Percentiles rank a stretch among this genome's conserved stretches.
phyloP scores from a whole-genome alignment of 2,797 vertebrate species.

The Oryzias dopingdopingensis region DNA sequence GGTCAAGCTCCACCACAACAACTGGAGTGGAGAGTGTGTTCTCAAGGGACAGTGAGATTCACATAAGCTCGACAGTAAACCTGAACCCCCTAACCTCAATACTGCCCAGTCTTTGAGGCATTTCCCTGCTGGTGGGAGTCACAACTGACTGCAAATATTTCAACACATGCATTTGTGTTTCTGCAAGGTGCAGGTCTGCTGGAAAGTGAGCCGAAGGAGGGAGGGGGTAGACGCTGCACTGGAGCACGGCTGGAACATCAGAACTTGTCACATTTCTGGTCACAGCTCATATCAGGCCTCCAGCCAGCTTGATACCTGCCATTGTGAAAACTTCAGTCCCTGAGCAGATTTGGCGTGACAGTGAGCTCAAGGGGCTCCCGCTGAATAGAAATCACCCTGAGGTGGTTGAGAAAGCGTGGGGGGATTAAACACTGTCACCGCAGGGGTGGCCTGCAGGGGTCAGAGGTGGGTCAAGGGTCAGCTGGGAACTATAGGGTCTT shows the following conservation, averaged over 20 bases:
- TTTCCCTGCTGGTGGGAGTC: slow-evolving; percentile 9
- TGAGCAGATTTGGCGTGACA: slow-evolving; percentile 55
- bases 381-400: slow-evolving; percentile 58
- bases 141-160: neutral
- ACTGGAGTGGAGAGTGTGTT: slow-evolving; percentile 38
- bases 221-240: slow-evolving; percentile 35
- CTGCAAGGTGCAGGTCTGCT: slow-evolving; percentile 1
- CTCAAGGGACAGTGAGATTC: slow-evolving; percentile 60
- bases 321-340: slow-evolving; percentile 54
- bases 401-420: slow-evolving; percentile 40
- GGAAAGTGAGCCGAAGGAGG: slow-evolving; percentile 4
- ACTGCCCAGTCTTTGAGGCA: slow-evolving; percentile 7
- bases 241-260: slow-evolving; percentile 22
- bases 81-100: slow-evolving; percentile 31
- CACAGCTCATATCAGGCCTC: slow-evolving; percentile 42
- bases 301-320: slow-evolving; percentile 44
- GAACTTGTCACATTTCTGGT: slow-evolving; percentile 45
- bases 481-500: slow-evolving; percentile 53
- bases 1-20: slow-evolving; percentile 13
- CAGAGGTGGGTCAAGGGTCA: slow-evolving; percentile 71
- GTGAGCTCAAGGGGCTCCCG: slow-evolving; percentile 41
- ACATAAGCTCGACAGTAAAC: slow-evolving; percentile 43
- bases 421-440: slow-evolving; percentile 55
- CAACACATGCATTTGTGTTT: slow-evolving; percentile 12
- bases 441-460: slow-evolving; percentile 63